Percentiles rank a stretch among this genome's conserved stretches.
phyloP scores from a whole-genome alignment of 2,888 invertebrate genomes.

The Embidobia sp. region DNA sequence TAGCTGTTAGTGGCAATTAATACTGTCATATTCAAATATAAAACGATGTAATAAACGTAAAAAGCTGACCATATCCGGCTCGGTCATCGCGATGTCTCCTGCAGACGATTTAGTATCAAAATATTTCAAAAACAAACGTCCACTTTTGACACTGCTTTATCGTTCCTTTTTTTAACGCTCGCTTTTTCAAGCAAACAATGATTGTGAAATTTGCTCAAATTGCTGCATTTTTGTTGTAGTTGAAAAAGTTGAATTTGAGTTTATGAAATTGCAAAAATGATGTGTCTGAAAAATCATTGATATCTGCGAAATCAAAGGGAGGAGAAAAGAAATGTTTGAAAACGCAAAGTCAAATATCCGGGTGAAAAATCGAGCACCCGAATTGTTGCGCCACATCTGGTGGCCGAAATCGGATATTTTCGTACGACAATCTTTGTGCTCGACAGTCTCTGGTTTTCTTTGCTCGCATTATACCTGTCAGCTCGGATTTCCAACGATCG shows the following conservation, averaged over 20 bases:
- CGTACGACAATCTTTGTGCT: conserved; percentile 29
- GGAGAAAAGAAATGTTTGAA: too few relatives aligned
- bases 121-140: too few relatives aligned
- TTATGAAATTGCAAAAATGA: not conserved
- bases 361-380: conserved; percentile 32
- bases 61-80: conserved; percentile 23
- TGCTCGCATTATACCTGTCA: conserved; percentile 55
- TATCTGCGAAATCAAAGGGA: too few relatives aligned
- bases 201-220: too few relatives aligned
- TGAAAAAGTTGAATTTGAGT: too few relatives aligned
- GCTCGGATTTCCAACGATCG: conserved; percentile 39
- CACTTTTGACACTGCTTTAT: too few relatives aligned
- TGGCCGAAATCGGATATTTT: conserved; percentile 53
- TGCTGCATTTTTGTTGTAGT: too few relatives aligned
- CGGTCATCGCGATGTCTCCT: too few relatives aligned
- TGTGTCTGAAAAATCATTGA: not conserved
- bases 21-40: conserved; percentile 52
- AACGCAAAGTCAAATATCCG: conserved; percentile 41
- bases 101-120: too few relatives aligned
- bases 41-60: conserved; percentile 48
- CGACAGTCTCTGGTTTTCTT: conserved; percentile 19
- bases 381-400: conserved; percentile 43
- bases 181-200: too few relatives aligned
- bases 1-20: too few relatives aligned
- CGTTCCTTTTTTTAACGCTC: too few relatives aligned